Base-by-base conservation (phyloP, 2,888 invertebrate genomes). In the Nymphalis urticae region DNA sequence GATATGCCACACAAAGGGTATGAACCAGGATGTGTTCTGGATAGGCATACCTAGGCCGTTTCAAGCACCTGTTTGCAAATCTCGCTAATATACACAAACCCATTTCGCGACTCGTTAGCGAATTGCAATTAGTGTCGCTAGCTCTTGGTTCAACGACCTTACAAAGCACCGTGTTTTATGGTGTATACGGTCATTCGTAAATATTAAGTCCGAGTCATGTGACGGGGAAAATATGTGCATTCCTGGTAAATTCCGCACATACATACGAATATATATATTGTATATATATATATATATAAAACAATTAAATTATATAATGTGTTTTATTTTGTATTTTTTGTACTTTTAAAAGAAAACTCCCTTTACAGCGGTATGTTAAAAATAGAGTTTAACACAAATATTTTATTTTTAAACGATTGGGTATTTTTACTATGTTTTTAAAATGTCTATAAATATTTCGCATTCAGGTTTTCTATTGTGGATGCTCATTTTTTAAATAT, bases 51-150 rank as follows among this genome's bases (percentile, higher is more conserved):
- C 16, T 42, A n/a, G 13, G 47, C 10, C 50, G 27, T 61, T 48
- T 27, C 24, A 50, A 48, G 17, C 61, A 42, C 48, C 61, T 61
- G 27, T n/a, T 24, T 24, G 53, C 16, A 53, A 53, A 60, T 13
- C 16, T 42, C 9, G 48, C 10, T 17, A 32, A 56, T 24, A 56
- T 17, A 56, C 32, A 56, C 53, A 53, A 66, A 42, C 19, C 53
- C 19, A 53, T 60, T 60, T 60, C 50, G 66, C 53, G n/a, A 53
- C n/a, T 61, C 53, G 36, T 64, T 63, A 54, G 63, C 54, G 54
- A 64, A 63, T 48, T n/a, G 53, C 50, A 53, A 61, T 64, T 64
- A 64, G 68, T 54, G 53, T n/a, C 63, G 53, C 62, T 47, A 24
- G 47, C 62, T 21, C 53, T 53, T 58, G 66, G 66, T 54, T 54